phyloP scores from a whole-genome alignment of 2,888 invertebrate genomes.

The Standfussiana lucernea region DNA sequence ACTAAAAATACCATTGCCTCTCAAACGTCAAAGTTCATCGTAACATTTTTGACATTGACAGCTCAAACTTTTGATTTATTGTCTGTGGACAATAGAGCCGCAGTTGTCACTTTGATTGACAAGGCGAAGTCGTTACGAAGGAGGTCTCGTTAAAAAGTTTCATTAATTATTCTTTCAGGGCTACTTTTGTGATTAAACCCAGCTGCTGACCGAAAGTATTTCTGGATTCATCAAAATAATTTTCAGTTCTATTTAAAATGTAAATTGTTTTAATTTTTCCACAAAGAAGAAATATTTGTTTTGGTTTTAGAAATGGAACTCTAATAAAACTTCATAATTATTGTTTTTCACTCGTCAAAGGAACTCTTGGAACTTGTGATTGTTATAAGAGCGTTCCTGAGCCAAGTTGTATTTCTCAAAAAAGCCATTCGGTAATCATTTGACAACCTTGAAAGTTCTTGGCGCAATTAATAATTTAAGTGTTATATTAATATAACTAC shows the following conservation, averaged over 20 bases:
- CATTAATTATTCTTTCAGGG: conserved; percentile 61
- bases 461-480: neutral
- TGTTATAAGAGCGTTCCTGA: conserved; percentile 4
- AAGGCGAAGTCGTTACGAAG: conserved; percentile 56
- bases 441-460: conserved; percentile 11
- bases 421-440: neutral
- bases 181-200: conserved; percentile 47
- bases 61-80: conserved; percentile 62
- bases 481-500: neutral
- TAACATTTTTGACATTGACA: conserved; percentile 60
- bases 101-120: conserved; percentile 62
- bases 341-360: neutral
- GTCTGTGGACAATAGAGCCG: conserved; percentile 62
- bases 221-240: conserved; percentile 7
- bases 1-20: conserved; percentile 34
- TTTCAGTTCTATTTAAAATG: conserved; percentile 24
- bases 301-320: conserved; percentile 5
- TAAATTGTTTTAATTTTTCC: conserved; percentile 38
- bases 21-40: conserved; percentile 43
- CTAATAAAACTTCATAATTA: neutral
- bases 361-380: neutral
- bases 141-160: conserved; percentile 63
- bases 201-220: conserved; percentile 34
- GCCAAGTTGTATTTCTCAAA: neutral
- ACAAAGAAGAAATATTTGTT: conserved; percentile 5